Evolutionary conservation across 37 sponge, comb jelly and placozoan species (phyloP), one percentile per base, ranked within the genome.

Genomic region (Theonella swinhoei): DNA sequence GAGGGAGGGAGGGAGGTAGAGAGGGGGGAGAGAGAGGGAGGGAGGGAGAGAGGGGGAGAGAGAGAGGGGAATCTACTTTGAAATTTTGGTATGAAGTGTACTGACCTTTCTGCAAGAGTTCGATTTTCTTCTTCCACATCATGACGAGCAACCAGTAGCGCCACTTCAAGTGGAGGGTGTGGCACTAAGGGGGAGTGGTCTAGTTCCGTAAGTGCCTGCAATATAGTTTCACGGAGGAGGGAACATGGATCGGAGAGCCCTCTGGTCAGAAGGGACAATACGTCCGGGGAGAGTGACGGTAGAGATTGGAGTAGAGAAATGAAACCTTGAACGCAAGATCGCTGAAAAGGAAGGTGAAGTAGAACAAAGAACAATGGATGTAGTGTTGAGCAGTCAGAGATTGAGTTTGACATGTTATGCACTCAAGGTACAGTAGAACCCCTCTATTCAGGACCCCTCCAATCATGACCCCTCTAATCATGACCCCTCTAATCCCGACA

Each of bases 51-150:
- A 17, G 14, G 14, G 54, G 54, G 14, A 2, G 30, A 31, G 30
- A 69, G 33, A 23, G 19, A 33, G 2, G 33, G 30, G 8, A 26
- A n/a, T n/a, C n/a, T n/a, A n/a, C n/a, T n/a, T n/a, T n/a, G n/a
- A n/a, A n/a, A n/a, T n/a, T 35, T 4, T 61, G 22, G 9, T 61
- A 1, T 37, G 8, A 66, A 29, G 62, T 1, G 29, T 3, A 24
- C 87, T 39, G 0, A 89, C 89, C 60, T 83, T 22, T 34, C 39
- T 17, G 92, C 92, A 25, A 83, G 39, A 0, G 30, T 68, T 28
- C 80, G 87, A 43, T 87, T 92, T 0, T 36, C 65, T 9, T 79
- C 75, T 29, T 83, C 81, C 38, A 64, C 22, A 42, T 93, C 87
- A 42, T 93, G 76, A 4, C 67, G 58, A 1, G 72, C 68, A 2